These are phyloP conservation scores for Cuniculus paca DNA, from an alignment of 2,797 vertebrate species.

Conservation along the genomic window DNA sequence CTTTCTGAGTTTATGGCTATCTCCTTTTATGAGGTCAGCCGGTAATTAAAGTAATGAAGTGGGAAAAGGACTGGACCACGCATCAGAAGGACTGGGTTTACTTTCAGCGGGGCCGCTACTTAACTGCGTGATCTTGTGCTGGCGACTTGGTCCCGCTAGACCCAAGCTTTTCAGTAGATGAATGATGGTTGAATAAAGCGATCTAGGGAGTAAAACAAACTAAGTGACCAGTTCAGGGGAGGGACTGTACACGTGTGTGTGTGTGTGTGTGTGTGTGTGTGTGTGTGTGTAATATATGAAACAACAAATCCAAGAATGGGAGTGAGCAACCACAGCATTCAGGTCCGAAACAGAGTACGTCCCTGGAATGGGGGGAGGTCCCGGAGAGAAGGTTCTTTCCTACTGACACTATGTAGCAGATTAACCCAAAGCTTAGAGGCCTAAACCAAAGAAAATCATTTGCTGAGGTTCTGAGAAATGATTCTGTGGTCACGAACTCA, in stretches of 20 bases:
- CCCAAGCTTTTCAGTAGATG: not conserved
- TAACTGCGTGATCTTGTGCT: not conserved
- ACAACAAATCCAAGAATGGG: not conserved
- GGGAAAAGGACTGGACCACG: not conserved
- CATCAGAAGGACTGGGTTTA: conserved; percentile 15
- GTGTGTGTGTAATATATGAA: not conserved
- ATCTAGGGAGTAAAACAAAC: not conserved
- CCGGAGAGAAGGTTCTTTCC: not conserved
- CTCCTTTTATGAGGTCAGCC: conserved; percentile 67
- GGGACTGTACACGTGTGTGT: not conserved
- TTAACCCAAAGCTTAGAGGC: not conserved
- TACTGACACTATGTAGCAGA: not conserved
- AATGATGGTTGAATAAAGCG: not conserved
- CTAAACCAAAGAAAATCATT: not conserved
- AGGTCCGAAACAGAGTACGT: not conserved
- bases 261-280: not conserved
- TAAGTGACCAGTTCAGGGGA: not conserved
- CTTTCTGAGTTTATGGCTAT: conserved; percentile 27
- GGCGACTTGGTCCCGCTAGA: not conserved
- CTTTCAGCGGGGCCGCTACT: not conserved
- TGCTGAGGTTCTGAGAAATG: not conserved
- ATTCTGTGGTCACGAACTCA: conserved; percentile 7
- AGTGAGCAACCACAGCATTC: not conserved
- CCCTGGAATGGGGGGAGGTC: not conserved
- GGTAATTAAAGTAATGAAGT: conserved; percentile 68